These are phyloP conservation scores for Phoeniculus purpureus DNA, from an alignment of 2,797 vertebrate genomes.

Conservation along the genomic window DNA sequence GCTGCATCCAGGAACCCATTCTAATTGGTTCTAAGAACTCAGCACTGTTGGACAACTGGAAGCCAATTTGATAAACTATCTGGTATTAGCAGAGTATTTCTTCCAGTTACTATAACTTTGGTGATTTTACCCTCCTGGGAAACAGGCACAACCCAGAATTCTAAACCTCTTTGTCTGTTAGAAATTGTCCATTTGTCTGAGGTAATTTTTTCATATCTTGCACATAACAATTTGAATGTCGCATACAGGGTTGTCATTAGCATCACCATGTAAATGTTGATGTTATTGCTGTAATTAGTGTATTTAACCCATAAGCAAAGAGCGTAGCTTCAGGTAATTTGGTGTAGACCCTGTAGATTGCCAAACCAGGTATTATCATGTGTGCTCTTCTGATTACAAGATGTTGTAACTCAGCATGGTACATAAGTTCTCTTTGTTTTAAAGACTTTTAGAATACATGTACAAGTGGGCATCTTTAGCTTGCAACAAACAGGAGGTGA, in stretches of 20 bases:
- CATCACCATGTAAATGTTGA: not conserved
- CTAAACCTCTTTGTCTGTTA: not conserved
- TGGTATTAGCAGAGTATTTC: not conserved
- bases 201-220: not conserved
- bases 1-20: not conserved
- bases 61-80: not conserved
- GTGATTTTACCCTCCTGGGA: conserved; percentile 8
- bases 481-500: not conserved
- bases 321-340: not conserved
- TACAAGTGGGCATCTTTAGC: not conserved
- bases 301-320: not conserved
- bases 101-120: not conserved
- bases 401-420: not conserved
- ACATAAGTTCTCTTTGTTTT: not conserved
- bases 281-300: not conserved
- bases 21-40: not conserved
- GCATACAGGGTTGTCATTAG: not conserved
- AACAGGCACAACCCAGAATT: not conserved
- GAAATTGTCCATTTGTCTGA: not conserved
- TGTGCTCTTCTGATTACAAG: not conserved
- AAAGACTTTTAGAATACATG: not conserved
- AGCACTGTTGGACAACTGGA: not conserved
- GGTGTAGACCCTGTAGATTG: not conserved
- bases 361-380: not conserved
- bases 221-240: not conserved